A percentile compares a stretch with the other conserved stretches of the same genome.
phyloP scores from a whole-genome alignment of 30 jellyfish, hydroid and myxozoan genomes.

The Chrysaora quinquecirrha region DNA sequence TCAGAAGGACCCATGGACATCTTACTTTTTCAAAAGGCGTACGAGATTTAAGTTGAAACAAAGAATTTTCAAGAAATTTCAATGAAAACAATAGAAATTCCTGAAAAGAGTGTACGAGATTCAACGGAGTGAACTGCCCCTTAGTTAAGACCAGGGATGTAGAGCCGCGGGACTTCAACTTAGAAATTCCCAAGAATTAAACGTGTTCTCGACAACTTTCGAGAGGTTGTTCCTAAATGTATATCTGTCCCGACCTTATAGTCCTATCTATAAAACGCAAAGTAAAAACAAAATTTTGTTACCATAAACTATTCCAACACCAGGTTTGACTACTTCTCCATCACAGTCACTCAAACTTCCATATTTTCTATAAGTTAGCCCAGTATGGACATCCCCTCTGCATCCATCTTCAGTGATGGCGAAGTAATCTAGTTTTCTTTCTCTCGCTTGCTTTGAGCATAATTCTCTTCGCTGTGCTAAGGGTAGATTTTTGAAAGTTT shows the following conservation, averaged over 20 bases:
- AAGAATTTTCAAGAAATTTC: no score
- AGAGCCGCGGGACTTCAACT: no score
- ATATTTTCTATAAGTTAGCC: conserved; percentile 25
- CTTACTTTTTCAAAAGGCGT: no score
- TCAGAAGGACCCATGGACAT: no score
- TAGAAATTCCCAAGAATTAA: no score
- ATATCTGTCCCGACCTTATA: neutral
- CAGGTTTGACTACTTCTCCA: neutral
- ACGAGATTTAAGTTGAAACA: no score
- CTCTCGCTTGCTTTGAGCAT: conserved; percentile 37
- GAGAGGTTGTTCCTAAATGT: neutral
- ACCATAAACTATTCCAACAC: neutral
- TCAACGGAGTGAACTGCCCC: no score
- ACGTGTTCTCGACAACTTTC: no score
- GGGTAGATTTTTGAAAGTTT: neutral
- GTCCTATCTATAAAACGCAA: neutral
- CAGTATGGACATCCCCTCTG: conserved; percentile 62
- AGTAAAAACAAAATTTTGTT: neutral
- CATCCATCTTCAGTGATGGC: conserved; percentile 36
- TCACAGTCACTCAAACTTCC: conserved; percentile 34
- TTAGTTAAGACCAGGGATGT: no score
- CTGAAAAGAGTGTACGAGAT: no score
- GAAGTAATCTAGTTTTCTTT: conserved; percentile 17
- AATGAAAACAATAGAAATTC: no score
- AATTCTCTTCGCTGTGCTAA: neutral